A percentile compares a stretch with the other conserved stretches of the same genome.
Conservation (phyloP, 2,888 invertebrate genomes). For the Halocaridina rubra region DNA sequence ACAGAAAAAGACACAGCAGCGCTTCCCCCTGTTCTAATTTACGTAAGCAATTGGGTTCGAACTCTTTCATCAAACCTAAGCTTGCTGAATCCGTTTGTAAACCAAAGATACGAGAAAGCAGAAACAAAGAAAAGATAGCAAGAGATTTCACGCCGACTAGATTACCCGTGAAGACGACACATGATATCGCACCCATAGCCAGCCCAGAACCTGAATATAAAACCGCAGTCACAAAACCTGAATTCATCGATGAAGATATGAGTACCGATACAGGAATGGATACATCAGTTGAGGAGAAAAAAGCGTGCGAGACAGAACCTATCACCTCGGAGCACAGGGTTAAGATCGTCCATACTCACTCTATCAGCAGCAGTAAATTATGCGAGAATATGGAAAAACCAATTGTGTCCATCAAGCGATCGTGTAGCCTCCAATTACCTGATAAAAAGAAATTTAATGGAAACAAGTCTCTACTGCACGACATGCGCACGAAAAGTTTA, state of each 20-base stretch:
- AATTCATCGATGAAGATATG: not conserved
- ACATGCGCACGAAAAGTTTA: conserved; percentile 15
- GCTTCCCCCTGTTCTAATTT: conserved; percentile 20
- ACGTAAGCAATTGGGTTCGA: not conserved
- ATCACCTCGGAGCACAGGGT: not conserved
- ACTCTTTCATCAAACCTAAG: not conserved
- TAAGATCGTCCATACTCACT: conserved; percentile 15
- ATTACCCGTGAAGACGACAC: not conserved
- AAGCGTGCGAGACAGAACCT: not conserved
- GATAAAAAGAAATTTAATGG: not conserved
- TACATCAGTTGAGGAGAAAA: not conserved
- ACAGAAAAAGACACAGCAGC: conserved; percentile 25
- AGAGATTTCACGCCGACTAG: not conserved
- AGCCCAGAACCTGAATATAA: conserved; percentile 6
- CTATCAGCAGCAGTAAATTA: conserved; percentile 8
- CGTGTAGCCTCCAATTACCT: conserved; percentile 31
- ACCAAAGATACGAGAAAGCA: not conserved
- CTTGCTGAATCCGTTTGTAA: not conserved
- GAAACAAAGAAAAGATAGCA: not conserved
- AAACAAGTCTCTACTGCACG: not conserved
- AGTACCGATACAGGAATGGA: not conserved
- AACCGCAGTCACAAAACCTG: conserved; percentile 1
- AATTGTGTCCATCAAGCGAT: conserved; percentile 30
- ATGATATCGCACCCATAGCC: not conserved
- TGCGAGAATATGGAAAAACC: conserved; percentile 5